phyloP scores from a whole-genome alignment of 37 sponge, comb jelly and placozoan species.

The Oopsacas minuta region DNA sequence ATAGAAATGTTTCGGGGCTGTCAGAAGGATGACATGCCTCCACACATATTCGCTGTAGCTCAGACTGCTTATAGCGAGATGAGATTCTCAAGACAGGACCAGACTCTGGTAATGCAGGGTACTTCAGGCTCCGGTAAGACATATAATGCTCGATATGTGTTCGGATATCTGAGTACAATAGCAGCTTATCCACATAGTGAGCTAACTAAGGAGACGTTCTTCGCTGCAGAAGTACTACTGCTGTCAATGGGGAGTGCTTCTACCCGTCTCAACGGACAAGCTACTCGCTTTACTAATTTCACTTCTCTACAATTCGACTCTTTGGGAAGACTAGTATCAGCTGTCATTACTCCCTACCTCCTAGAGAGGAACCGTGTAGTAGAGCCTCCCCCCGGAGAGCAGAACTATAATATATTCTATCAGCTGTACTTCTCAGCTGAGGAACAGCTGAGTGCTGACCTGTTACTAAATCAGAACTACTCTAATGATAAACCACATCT shows the following conservation, averaged over 20 bases:
- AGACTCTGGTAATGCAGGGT: conserved; percentile 84
- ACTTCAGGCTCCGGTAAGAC: conserved; percentile 88
- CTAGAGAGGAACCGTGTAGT: conserved; percentile 80
- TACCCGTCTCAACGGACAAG: conserved; percentile 76
- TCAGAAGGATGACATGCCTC: conserved; percentile 82
- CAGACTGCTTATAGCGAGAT: conserved; percentile 85
- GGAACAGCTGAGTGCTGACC: conserved; percentile 38
- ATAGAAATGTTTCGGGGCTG: conserved; percentile 80
- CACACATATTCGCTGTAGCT: conserved; percentile 83
- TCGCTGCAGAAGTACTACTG: conserved; percentile 74
- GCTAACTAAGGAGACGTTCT: conserved; percentile 61
- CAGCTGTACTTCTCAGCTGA: conserved; percentile 79
- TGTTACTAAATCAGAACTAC: conserved; percentile 2
- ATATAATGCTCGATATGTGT: conserved; percentile 63
- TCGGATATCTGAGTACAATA: conserved; percentile 63
- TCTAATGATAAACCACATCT: conserved; percentile 29
- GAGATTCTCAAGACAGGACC: conserved; percentile 62
- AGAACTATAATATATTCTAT: conserved; percentile 85
- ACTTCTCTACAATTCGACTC: conserved; percentile 87
- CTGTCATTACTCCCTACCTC: conserved; percentile 47
- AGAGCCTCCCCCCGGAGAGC: conserved; percentile 55
- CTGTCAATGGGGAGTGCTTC: conserved; percentile 80
- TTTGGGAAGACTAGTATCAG: conserved; percentile 52
- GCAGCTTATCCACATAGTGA: conserved; percentile 26
- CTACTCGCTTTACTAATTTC: conserved; percentile 73